Evolutionary conservation across 2,113 vertebrate species (phyloP).

Genomic region (Hystrix brachyura): DNA sequence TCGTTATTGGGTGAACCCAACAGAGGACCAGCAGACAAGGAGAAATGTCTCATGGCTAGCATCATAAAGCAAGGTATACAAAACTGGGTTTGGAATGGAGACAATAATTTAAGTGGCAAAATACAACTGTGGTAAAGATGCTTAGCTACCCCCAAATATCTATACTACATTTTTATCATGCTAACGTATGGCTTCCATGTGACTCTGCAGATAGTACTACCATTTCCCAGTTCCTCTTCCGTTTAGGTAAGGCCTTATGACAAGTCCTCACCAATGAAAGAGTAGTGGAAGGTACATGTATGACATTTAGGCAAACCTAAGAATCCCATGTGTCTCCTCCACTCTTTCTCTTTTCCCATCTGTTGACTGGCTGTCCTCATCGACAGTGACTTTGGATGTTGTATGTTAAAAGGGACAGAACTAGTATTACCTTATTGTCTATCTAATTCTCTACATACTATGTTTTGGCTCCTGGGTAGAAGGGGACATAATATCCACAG

Average conservation of each 20-base stretch:
- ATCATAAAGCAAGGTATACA: neutral
- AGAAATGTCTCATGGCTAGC: neutral
- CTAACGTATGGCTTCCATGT: neutral
- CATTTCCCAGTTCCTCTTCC: constrained; percentile 28
- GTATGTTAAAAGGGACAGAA: neutral
- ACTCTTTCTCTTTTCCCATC: neutral
- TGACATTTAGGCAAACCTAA: neutral
- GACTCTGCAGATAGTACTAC: neutral
- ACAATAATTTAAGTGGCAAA: constrained; percentile 24
- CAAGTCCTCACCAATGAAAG: neutral
- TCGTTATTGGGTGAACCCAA: neutral
- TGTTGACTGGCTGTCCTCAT: neutral
- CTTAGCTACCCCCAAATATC: neutral
- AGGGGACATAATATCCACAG: neutral
- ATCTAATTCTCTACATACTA: constrained; percentile 14
- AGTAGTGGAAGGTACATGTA: neutral
- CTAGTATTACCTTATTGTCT: neutral
- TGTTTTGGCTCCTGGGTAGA: neutral
- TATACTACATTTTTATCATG: neutral
- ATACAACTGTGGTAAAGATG: neutral
- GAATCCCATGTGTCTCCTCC: neutral
- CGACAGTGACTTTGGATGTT: constrained; percentile 11
- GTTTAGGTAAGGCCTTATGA: neutral
- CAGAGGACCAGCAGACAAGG: neutral
- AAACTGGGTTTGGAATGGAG: neutral